Base-by-base conservation (phyloP, 1,140 invertebrate genomes). In the Drosophila guanche region DNA sequence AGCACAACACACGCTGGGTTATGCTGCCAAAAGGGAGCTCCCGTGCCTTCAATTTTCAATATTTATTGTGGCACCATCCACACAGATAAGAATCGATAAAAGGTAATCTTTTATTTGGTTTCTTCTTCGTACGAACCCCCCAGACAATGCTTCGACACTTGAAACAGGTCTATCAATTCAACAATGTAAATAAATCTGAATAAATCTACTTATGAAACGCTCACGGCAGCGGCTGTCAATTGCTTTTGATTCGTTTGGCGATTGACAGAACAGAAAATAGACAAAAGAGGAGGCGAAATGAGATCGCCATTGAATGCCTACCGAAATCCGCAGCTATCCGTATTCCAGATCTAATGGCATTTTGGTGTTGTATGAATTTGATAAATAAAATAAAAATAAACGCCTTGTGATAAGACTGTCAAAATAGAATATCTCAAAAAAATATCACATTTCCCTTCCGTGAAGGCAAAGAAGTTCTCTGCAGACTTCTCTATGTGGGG, bases 401-500 rank as follows among this genome's bases (percentile, higher is more conserved):
- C 33, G 3, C 43, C 65, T 69, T 69, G 43, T 48, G 66, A 69
- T 69, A 69, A 69, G 66, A 68, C 56, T 48, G 68, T 48, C 68
- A 14, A 69, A 69, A 69, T 56, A 48, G 46, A 33, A n/a, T 23
- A n/a, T 1, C 16, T 20, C 29, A 22, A 23, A 8, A 10, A 33
- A 43, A 65, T 29, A 51, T 41, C 47, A 37, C 40, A 29, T 53
- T 33, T 48, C 33, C 33, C 57, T 60, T 40, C 2, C 5, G 16
- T 5, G 43, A 16, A 29, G 41, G 41, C 23, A 25, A 25, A 37
- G 33, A 37, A 37, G 33, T 4, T 37, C 10, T 20, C 16, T 20
- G 0, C 16, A 10, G 33, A 12, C 33, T 12, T 12, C 48, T n/a
- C 41, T 41, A 50, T 51, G 67, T 68, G 62, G 62, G 65, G 61